Evolutionary conservation across 2,888 invertebrate genomes (phyloP), one percentile per base, ranked within the genome.

Genomic region (Nemurella pictetii): DNA sequence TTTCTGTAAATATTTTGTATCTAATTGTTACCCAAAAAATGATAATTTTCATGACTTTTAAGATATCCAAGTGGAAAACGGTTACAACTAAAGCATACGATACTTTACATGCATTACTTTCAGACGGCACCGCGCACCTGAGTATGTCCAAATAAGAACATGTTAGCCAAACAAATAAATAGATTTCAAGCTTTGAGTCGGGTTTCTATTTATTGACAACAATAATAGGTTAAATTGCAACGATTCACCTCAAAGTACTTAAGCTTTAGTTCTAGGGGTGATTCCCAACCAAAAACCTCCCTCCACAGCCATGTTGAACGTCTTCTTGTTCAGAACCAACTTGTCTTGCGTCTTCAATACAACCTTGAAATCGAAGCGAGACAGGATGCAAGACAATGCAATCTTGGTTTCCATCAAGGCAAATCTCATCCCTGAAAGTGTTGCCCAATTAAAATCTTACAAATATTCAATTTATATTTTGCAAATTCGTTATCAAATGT

Each of bases 341-440:
- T 30, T 32, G 25, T 30, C 35, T 36, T 20, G 35, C 12, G 80
- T 80, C 35, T 80, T 32, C 20, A 36, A n/a, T 0, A 32, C 32
- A 0, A 25, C n/a, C 32, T 35, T n/a, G 0, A 80, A 26, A 25
- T 80, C 80, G 36, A 80, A 80, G 3, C 35, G 80, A 15, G 80
- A 80, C 25, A 80, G 15, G 3, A 80, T 30, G 36, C 20, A 36
- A 12, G 35, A 25, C 35, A 80, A 26, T 26, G 80, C 80, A 12
- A 80, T 80, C 36, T 80, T 80, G 0, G 35, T 35, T 36, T 80
- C 80, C 80, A 80, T 80, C 80, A 80, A 7, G 3, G 80, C 80
- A 15, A 80, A 80, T 36, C 36, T 30, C 80, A 35, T 32, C 0
- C 80, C 80, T 80, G 35, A 3, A 80, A 80, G n/a, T n/a, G n/a